Conservation (phyloP, 2,888 invertebrate species). For the Drosophila yooni region DNA sequence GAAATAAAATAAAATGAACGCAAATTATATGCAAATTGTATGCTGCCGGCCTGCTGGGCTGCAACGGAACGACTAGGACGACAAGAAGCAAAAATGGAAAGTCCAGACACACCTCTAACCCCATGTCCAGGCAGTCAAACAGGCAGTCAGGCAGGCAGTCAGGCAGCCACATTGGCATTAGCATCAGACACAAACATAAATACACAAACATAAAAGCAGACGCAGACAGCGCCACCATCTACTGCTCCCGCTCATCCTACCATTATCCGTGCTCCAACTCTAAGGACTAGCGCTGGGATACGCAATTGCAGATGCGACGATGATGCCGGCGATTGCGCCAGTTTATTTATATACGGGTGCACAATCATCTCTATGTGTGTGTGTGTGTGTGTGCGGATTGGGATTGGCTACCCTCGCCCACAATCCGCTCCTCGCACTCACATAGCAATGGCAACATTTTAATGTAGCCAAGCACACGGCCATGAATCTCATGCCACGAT, state of each 20-base stretch:
- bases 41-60: conserved; percentile 65
- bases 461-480: conserved; percentile 64
- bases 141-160: conserved; percentile 1
- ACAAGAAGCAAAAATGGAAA: conserved; percentile 74
- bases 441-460: conserved; percentile 66
- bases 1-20: conserved; percentile 70
- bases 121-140: conserved; percentile 36
- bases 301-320: conserved; percentile 80
- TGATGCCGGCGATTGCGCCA: conserved; percentile 77
- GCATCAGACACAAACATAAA: conserved; percentile 66
- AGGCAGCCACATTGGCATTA: conserved; percentile 55
- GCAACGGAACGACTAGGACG: conserved; percentile 27
- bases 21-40: conserved; percentile 85
- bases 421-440: conserved; percentile 4
- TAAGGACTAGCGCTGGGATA: conserved; percentile 54
- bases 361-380: conserved; percentile 13
- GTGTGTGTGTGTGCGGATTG: conserved; percentile 16
- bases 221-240: conserved; percentile 53
- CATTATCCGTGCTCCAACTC: conserved; percentile 3
- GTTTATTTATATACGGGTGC: conserved; percentile 70
- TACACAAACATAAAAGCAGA: conserved; percentile 54
- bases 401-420: conserved; percentile 19
- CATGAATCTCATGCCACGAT: conserved; percentile 66
- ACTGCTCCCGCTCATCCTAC: conserved; percentile 5
- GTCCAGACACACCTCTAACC: conserved; percentile 75